Conservation (phyloP, 2,797 vertebrate genomes). For the Hylomyscus alleni region DNA sequence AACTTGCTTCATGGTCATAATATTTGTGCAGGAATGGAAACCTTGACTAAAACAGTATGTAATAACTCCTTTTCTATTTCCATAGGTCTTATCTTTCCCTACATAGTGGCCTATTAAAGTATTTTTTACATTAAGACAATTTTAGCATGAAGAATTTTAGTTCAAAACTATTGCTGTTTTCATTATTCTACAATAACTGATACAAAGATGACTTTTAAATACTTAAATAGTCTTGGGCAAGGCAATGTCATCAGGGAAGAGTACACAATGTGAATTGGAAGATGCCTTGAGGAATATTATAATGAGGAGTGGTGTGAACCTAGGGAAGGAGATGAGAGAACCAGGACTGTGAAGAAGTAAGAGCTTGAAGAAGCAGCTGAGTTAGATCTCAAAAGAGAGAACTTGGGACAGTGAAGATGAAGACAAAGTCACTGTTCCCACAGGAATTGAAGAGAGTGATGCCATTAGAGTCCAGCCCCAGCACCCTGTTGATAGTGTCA, state of each 20-base stretch:
- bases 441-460: background rate
- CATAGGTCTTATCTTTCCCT: background rate
- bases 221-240: background rate
- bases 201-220: conserved; percentile 10
- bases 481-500: background rate
- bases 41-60: too few relatives aligned
- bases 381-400: background rate
- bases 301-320: background rate
- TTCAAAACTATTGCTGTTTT: background rate
- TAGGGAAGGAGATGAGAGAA: background rate
- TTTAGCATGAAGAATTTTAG: conserved; percentile 23
- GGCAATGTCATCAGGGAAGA: background rate
- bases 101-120: background rate
- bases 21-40: too few relatives aligned
- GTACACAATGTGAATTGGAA: background rate
- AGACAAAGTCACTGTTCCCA: background rate
- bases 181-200: background rate
- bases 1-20: too few relatives aligned
- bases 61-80: background rate
- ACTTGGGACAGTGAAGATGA: background rate
- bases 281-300: background rate
- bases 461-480: background rate
- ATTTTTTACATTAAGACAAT: background rate
- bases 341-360: background rate
- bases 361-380: background rate